phyloP scores from a whole-genome alignment of 2,888 invertebrate genomes.

The Eilema depressum region DNA sequence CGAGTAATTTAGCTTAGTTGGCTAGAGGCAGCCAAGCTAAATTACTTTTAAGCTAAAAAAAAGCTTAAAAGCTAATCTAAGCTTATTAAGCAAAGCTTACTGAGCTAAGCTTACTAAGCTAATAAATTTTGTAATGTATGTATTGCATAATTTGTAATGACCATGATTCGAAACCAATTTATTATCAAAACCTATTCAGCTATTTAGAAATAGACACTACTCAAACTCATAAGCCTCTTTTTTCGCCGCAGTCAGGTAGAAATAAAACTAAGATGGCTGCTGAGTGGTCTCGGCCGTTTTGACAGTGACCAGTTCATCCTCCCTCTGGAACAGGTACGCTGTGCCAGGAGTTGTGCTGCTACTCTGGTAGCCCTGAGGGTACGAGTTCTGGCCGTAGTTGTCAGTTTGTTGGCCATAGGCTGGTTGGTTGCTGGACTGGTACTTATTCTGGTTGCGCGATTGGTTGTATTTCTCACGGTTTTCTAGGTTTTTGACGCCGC shows the following conservation, averaged over 20 bases:
- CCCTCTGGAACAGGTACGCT: constrained; percentile 86
- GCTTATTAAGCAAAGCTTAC: too few species aligned
- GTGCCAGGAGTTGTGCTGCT: constrained; percentile 81
- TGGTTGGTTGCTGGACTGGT: constrained; percentile 47
- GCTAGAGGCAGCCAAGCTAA: too few species aligned
- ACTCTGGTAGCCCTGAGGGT: constrained; percentile 55
- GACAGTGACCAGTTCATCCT: constrained; percentile 76
- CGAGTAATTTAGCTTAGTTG: too few species aligned
- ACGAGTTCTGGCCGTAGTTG: constrained; percentile 45
- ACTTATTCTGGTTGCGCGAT: constrained; percentile 50
- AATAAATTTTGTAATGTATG: too few species aligned
- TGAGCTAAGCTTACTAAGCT: too few species aligned
- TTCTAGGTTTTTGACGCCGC: constrained; percentile 68
- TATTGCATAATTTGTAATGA: too few species aligned
- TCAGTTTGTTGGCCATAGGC: constrained; percentile 44
- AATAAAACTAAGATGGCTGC: constrained; percentile 57
- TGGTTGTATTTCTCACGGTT: constrained; percentile 55
- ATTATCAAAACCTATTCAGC: too few species aligned
- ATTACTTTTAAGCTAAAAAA: too few species aligned
- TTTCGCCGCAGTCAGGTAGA: constrained; percentile 12
- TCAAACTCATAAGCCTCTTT: not conserved
- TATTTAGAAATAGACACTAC: not conserved
- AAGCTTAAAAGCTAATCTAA: too few species aligned
- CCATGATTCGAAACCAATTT: too few species aligned
- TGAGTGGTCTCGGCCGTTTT: constrained; percentile 75